Evolutionary conservation across 2,113 vertebrate species (phyloP), one percentile per base, ranked within the genome.

Genomic region (Serinus canaria): DNA sequence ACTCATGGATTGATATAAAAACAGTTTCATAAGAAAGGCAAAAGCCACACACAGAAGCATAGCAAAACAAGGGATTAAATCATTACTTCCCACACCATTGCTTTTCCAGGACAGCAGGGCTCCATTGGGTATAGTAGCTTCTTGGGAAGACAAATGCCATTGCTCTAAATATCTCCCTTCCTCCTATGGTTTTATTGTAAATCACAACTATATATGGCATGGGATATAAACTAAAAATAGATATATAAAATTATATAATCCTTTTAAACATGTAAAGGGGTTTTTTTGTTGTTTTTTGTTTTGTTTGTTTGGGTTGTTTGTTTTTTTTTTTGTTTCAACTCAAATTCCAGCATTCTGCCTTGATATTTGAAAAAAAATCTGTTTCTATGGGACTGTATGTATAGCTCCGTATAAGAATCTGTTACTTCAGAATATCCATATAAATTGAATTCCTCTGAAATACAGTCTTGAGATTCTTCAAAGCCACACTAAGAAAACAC

Each of bases 181-280:
- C 24, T 31, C 2, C 7, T 2, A 59, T 31, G 13, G 0, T 88
- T 75, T 58, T 58, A n/a, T 13, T 82, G 19, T 5, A 24, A 15
- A 53, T 6, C 7, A 44, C 2, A 24, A 5, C 0, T 0, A 46
- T 13, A 28, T 25, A 64, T 27, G 9, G 5, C 8, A 52, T 21
- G 15, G 15, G 5, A 35, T 70, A 33, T 28, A 22, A 23, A 33
- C 14, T 41, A 30, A 78, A 72, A 37, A 33, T 11, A 39, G 13
- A 33, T 30, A 21, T 9, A 50, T 30, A 46, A 74, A 69, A 74
- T 67, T 25, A 44, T 11, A n/a, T 24, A 41, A 91, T 13, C 2
- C 8, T 31, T 15, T 43, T 55, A 80, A 67, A 83, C 0, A 15
- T n/a, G 58, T 1, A 13, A 79, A 62, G 13, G 5, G 39, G 13